phyloP scores from a whole-genome alignment of 2,113 vertebrate genomes.

The Pteronura brasiliensis region DNA sequence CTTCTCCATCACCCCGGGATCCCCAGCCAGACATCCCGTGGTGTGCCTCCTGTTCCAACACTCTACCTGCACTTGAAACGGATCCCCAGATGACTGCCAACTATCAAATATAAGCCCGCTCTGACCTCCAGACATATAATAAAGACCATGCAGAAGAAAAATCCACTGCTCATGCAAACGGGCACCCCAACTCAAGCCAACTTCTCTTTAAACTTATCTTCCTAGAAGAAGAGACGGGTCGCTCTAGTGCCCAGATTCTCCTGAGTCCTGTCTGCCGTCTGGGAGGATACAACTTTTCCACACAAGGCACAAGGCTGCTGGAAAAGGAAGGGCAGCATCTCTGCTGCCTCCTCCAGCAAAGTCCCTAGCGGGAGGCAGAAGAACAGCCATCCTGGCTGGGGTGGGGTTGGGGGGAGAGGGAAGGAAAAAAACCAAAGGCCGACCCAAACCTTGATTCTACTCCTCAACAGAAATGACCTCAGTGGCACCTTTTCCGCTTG shows the following conservation, averaged over 20 bases:
- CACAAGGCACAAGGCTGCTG: background rate
- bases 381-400: background rate
- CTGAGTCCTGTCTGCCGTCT: no score
- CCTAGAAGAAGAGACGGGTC: background rate
- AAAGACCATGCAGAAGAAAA: background rate
- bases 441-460: background rate
- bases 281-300: background rate
- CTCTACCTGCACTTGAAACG: background rate
- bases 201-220: no score
- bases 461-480: background rate
- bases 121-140: background rate
- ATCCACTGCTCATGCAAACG: background rate
- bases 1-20: background rate
- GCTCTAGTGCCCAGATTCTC: background rate
- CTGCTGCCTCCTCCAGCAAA: background rate
- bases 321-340: no score
- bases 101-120: background rate
- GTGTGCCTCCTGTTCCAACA: background rate
- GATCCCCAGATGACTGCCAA: background rate
- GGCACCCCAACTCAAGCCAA: background rate
- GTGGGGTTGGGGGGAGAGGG: no score
- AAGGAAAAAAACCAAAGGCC: background rate
- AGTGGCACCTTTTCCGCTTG: background rate
- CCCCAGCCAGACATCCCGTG: background rate
- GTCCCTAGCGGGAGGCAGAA: background rate